Evolutionary conservation across 2,113 vertebrate genomes (phyloP).

Genomic region (Acanthochromis polyacanthus): DNA sequence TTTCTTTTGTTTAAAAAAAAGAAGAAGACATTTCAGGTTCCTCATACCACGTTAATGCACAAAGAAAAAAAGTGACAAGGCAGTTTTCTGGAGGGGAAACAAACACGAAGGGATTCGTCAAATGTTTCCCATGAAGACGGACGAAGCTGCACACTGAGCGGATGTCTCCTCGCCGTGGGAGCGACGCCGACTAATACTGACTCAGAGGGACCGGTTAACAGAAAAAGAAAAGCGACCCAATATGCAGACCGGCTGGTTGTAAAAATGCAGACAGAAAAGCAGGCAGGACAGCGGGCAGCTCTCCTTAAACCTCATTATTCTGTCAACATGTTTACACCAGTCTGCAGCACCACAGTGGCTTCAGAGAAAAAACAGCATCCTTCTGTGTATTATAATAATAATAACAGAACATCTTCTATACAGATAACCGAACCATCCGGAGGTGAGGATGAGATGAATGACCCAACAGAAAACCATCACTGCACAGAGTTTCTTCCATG

Average conservation of each 20-base stretch:
- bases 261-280: conserved; percentile 26
- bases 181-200: conserved; percentile 51
- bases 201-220: conserved; percentile 10
- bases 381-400: conserved; percentile 28
- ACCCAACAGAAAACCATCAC: conserved; percentile 3
- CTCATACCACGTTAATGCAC: conserved; percentile 39
- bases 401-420: conserved; percentile 38
- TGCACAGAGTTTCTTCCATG: neutral
- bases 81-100: conserved; percentile 48
- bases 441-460: neutral
- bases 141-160: conserved; percentile 24
- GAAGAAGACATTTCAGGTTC: conserved; percentile 19
- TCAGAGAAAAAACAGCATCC: conserved; percentile 24
- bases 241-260: conserved; percentile 33
- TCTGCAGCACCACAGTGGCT: conserved; percentile 7
- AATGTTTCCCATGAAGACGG: conserved; percentile 22
- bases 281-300: neutral
- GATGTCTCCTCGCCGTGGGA: conserved; percentile 13
- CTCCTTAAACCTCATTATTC: conserved; percentile 20
- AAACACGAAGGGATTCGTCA: conserved; percentile 29
- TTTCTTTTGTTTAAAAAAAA: neutral
- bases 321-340: neutral
- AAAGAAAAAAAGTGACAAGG: conserved; percentile 53
- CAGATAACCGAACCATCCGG: neutral
- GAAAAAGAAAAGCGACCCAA: conserved; percentile 39